A percentile compares a stretch with the other conserved stretches of the same genome.
These are phyloP conservation scores for Atethmia centrago DNA, from an alignment of 2,888 invertebrate genomes.

Conservation along the genomic window DNA sequence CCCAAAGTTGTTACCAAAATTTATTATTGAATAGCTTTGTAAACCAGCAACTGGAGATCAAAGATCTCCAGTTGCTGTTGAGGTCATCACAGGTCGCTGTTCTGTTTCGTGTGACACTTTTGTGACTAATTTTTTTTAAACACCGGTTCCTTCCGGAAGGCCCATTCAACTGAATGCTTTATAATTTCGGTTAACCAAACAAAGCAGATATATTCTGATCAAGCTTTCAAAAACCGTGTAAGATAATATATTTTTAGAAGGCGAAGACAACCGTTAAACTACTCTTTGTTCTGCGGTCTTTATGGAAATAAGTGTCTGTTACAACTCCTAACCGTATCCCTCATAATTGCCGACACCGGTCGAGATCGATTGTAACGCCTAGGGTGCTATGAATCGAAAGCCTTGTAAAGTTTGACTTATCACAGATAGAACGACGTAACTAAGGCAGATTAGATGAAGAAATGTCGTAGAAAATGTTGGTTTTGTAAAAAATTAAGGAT, in stretches of 20 bases:
- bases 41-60: neutral
- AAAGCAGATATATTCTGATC: neutral
- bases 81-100: constrained; percentile 30
- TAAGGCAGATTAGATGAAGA: neutral
- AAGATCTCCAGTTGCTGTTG: constrained; percentile 14
- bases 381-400: neutral
- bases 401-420: neutral
- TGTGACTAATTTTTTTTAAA: constrained; percentile 27
- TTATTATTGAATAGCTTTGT: neutral
- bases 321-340: constrained; percentile 27
- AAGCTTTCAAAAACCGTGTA: neutral
- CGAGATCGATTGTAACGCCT: constrained; percentile 40
- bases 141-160: constrained; percentile 4
- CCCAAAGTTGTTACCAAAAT: neutral
- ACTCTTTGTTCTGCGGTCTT: neutral
- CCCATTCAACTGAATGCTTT: constrained; percentile 6
- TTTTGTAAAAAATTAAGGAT: neutral
- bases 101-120: constrained; percentile 11
- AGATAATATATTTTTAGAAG: neutral
- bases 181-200: neutral
- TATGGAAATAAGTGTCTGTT: constrained; percentile 9
- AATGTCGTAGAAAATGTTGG: neutral
- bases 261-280: neutral
- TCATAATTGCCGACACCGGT: constrained; percentile 36
- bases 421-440: neutral